phyloP scores from a whole-genome alignment of 2,113 vertebrate species.

The Camarhynchus parvulus region DNA sequence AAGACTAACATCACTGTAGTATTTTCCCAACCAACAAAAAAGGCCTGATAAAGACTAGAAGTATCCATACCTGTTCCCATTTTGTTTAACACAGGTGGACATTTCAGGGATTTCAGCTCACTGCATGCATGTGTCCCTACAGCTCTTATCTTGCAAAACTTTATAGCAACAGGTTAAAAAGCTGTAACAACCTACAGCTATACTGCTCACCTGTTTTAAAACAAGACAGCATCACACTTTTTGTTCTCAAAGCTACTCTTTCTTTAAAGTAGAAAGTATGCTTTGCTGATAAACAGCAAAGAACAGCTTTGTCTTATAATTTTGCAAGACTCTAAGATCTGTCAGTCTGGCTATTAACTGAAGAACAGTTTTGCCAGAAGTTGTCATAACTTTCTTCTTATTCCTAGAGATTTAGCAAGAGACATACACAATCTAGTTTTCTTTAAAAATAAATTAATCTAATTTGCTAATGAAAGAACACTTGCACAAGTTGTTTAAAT shows the following conservation, averaged over 20 bases:
- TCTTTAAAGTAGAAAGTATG: not conserved
- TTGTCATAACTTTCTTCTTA: not conserved
- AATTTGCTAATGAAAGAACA: not conserved
- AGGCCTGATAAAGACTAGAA: not conserved
- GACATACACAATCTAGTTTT: not conserved
- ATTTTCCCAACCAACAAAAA: not conserved
- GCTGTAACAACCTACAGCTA: fast-evolving
- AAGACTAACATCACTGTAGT: not conserved
- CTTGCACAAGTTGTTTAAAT: not conserved
- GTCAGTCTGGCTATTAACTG: not conserved
- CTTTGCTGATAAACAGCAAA: not conserved
- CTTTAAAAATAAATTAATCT: not conserved
- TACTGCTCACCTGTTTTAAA: not conserved
- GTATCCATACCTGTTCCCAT: not conserved
- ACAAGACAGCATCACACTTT: not conserved
- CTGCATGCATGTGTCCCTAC: not conserved
- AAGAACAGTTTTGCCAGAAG: not conserved
- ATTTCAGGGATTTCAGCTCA: not conserved
- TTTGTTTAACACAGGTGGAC: not conserved
- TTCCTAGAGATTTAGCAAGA: not conserved
- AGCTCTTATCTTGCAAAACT: not conserved
- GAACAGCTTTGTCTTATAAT: not conserved
- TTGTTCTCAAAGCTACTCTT: not conserved
- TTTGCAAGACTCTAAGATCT: not conserved
- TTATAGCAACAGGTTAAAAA: not conserved